These are phyloP conservation scores for Heliothis virescens DNA, from an alignment of 1,140 invertebrate species.

Conservation along the genomic window DNA sequence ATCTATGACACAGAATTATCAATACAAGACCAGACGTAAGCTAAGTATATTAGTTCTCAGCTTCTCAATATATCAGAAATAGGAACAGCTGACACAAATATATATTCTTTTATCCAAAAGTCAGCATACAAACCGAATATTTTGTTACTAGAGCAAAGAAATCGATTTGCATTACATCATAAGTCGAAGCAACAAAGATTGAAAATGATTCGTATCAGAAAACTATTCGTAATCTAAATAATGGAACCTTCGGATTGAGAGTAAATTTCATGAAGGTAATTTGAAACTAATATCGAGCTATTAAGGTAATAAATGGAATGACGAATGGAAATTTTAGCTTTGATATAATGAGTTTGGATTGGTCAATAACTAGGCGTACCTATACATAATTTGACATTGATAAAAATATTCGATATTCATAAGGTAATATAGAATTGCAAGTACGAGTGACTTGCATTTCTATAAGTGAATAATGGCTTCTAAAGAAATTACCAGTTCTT, in stretches of 20 bases:
- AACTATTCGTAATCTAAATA: constrained; percentile 18
- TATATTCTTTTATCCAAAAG: constrained; percentile 14
- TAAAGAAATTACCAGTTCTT: too few species aligned
- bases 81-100: constrained; percentile 1
- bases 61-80: constrained; percentile 13
- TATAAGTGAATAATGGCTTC: too few species aligned
- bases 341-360: neutral
- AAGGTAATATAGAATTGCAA: too few species aligned
- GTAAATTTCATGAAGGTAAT: constrained; percentile 4
- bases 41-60: constrained; percentile 9
- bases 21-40: neutral
- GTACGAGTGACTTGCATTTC: too few species aligned
- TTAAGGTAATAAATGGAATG: neutral
- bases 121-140: constrained; percentile 26
- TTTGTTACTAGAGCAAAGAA: neutral
- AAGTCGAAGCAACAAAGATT: neutral
- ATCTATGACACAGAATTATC: constrained; percentile 1
- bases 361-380: too few species aligned
- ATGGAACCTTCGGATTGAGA: constrained; percentile 2
- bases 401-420: too few species aligned
- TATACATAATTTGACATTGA: too few species aligned
- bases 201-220: constrained; percentile 18
- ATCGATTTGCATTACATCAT: constrained; percentile 16
- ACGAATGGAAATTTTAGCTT: neutral
- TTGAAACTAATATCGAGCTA: neutral